phyloP scores from a whole-genome alignment of 92 coral and sea anemone genomes.

The Metridium senile region DNA sequence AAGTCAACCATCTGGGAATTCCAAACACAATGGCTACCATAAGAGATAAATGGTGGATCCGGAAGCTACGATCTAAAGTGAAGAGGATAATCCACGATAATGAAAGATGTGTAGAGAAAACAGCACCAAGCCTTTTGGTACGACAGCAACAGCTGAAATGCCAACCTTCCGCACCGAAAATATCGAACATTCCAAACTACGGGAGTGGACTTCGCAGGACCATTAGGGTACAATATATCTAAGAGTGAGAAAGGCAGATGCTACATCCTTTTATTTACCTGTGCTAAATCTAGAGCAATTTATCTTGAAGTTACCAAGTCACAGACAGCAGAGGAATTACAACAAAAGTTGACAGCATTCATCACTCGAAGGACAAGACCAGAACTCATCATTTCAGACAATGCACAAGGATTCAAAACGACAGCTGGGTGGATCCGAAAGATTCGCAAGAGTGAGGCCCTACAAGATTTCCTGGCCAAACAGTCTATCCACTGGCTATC shows the following conservation, averaged over 20 bases:
- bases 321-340: slow-evolving; percentile 68
- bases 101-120: slow-evolving; percentile 52
- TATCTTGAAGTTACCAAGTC: slow-evolving; percentile 61
- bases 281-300: slow-evolving; percentile 41
- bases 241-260: slow-evolving; percentile 50
- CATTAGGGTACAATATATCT: slow-evolving; percentile 51
- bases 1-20: slow-evolving; percentile 8
- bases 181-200: slow-evolving; percentile 23
- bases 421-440: slow-evolving; percentile 56
- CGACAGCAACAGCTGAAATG: slow-evolving; percentile 39
- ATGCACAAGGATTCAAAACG: slow-evolving; percentile 37
- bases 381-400: slow-evolving; percentile 47
- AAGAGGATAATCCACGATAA: slow-evolving; percentile 51
- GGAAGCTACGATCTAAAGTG: slow-evolving; percentile 44
- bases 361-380: slow-evolving; percentile 50
- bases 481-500: slow-evolving; percentile 58
- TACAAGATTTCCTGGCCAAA: slow-evolving; percentile 41
- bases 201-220: slow-evolving; percentile 66
- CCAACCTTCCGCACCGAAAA: slow-evolving; percentile 11
- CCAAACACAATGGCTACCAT: slow-evolving; percentile 69
- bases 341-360: slow-evolving; percentile 37
- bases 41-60: slow-evolving; percentile 70
- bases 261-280: slow-evolving; percentile 21
- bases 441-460: slow-evolving; percentile 48
- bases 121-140: slow-evolving; percentile 51